These are phyloP conservation scores for Lepidurus packardi DNA, from an alignment of 1,140 invertebrate genomes.

Conservation along the genomic window DNA sequence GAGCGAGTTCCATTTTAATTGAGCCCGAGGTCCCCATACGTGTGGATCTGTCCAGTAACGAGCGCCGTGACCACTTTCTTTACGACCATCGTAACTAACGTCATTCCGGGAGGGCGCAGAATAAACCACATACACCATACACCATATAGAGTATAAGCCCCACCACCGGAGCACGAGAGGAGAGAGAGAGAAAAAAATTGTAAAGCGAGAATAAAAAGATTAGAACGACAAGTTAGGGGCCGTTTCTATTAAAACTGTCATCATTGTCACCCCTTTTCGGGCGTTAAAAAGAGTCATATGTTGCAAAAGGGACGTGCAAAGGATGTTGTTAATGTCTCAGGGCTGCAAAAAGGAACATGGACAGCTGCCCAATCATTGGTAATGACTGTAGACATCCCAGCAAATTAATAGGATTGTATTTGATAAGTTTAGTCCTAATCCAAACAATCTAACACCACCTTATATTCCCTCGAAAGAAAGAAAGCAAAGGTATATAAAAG, in stretches of 20 bases:
- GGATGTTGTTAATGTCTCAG: neutral
- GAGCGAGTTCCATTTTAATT: slow-evolving; percentile 22
- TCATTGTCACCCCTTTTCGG: slow-evolving; percentile 2
- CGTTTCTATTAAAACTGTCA: neutral
- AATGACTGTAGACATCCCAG: neutral
- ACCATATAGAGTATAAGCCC: neutral
- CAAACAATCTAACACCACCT: too few relatives aligned
- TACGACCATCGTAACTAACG: neutral
- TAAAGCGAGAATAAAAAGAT: neutral
- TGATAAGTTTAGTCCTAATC: too few relatives aligned
- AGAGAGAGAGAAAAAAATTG: neutral
- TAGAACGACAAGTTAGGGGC: neutral
- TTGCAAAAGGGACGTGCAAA: neutral
- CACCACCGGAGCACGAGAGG: neutral
- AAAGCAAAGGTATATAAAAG: too few relatives aligned
- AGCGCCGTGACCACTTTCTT: neutral
- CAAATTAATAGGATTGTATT: too few relatives aligned
- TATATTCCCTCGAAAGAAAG: too few relatives aligned
- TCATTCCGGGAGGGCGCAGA: neutral
- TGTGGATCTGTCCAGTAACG: slow-evolving; percentile 9
- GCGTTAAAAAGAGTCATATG: neutral
- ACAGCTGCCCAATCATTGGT: neutral
- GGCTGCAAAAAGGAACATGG: neutral
- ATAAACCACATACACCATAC: slow-evolving; percentile 8
- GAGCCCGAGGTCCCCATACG: slow-evolving; percentile 6